Base-by-base conservation (phyloP, 1,140 invertebrate species). In the Diachasma alloeum region DNA sequence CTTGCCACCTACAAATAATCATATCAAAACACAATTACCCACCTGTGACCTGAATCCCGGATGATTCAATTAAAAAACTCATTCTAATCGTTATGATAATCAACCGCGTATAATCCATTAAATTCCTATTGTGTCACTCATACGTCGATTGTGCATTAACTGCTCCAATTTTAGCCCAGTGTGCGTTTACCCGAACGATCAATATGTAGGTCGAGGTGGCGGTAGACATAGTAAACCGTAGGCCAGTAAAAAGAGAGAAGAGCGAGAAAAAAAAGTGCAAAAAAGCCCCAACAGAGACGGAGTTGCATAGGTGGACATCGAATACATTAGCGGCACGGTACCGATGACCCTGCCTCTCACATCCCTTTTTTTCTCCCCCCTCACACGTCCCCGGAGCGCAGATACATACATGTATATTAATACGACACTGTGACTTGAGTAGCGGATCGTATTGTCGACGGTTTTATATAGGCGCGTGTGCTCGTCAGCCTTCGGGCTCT, bases 401-500 rank as follows among this genome's bases (percentile, higher is more conserved):
- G 59, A 63, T 63, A 63, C 59, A 63, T 68, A 68, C 17, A 68
- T 68, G 66, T 39, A 68, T 68, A 11, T 15, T 68, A 39, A 68
- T 68, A 39, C 31, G 4, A n/a, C 66, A 26, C n/a, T n/a, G 9
- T 68, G 68, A 44, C 19, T 75, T 26, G 66, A 74, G 66, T 67
- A 42, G 26, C 42, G 56, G 53, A 26, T 31, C 72, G 63, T 17
- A 26, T 42, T 67, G 68, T 59, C 74, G 73, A 36, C 53, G 44
- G 67, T 72, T 59, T 46, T 48, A 59, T 59, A 59, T 74, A 53
- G 26, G 44, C 76, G 53, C 69, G 48, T 48, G 74, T 69, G 63
- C 66, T 37, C 53, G 56, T 48, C 68, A 79, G 74, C 78, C 78
- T 79, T 79, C 78, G 74, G 70, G 56, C 74, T 76, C 78, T 79